These are phyloP conservation scores for Podocnemis expansa DNA, from an alignment of 2,113 vertebrate species.

Conservation along the genomic window DNA sequence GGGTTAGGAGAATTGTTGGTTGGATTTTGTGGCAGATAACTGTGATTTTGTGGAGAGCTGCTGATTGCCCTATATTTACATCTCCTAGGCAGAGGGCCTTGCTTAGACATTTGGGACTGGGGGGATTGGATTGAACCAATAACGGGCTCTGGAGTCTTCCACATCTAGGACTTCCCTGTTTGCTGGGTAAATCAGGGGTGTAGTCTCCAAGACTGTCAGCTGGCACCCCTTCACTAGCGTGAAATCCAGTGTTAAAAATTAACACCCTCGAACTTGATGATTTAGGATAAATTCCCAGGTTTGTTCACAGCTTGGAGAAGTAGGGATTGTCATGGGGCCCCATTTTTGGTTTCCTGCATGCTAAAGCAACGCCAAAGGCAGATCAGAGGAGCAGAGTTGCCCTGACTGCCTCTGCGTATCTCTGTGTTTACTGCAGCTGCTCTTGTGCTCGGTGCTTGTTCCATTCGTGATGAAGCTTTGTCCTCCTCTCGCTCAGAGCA, in stretches of 20 bases:
- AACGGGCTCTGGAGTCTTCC: neutral
- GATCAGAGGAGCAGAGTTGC: slow-evolving; percentile 24
- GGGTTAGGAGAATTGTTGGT: neutral
- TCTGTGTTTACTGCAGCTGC: neutral
- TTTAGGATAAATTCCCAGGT: neutral
- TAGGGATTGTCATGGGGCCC: neutral
- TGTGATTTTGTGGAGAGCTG: neutral
- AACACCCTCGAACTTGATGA: accelerated
- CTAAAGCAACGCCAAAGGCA: accelerated
- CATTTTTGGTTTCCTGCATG: neutral
- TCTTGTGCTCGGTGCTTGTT: neutral
- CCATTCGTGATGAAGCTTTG: slow-evolving; percentile 47
- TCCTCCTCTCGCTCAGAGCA: slow-evolving; percentile 78
- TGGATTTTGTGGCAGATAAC: neutral
- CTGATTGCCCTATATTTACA: neutral
- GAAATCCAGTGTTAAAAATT: neutral
- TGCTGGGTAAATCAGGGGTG: neutral
- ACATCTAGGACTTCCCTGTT: neutral
- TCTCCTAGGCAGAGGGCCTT: accelerated
- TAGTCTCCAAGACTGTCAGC: neutral
- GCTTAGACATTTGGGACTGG: neutral
- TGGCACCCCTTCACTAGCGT: neutral
- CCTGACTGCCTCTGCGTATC: neutral
- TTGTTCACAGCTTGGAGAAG: neutral
- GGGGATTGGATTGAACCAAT: neutral